These are phyloP conservation scores for Nemotelus nigrinus DNA, from an alignment of 2,888 invertebrate genomes.

Conservation along the genomic window DNA sequence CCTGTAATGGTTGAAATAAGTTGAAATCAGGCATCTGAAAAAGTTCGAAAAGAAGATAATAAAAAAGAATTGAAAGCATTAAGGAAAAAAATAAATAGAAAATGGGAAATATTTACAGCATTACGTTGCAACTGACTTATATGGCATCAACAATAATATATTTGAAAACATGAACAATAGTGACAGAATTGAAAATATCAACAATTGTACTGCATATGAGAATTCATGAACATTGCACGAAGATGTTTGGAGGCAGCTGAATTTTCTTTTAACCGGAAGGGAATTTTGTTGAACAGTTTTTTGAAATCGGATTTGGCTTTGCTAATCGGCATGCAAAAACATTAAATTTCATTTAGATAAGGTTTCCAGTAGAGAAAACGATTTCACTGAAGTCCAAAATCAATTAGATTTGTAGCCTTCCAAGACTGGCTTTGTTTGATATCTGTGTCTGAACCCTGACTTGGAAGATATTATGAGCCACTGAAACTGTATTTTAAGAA, in stretches of 20 bases:
- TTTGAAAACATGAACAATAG: neutral
- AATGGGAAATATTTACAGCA: conserved; percentile 14
- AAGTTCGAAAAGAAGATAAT: no score
- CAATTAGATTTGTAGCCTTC: no score
- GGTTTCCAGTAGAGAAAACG: no score
- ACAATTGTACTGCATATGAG: neutral
- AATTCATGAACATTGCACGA: neutral
- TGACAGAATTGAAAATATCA: neutral
- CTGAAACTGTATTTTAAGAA: no score
- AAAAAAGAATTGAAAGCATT: neutral
- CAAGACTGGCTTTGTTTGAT: no score
- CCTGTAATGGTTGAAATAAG: conserved; percentile 22
- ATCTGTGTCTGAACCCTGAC: no score
- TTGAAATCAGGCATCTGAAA: no score
- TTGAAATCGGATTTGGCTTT: neutral
- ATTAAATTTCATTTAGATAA: no score
- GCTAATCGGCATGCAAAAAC: no score
- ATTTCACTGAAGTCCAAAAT: no score
- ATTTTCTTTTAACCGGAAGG: neutral
- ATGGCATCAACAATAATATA: neutral
- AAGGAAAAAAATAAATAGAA: neutral
- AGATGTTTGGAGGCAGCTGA: neutral
- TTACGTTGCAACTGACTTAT: neutral
- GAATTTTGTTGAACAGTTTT: neutral
- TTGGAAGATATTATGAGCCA: no score